These are phyloP conservation scores for Hypsopygia costalis DNA, from an alignment of 2,888 invertebrate genomes.

Conservation along the genomic window DNA sequence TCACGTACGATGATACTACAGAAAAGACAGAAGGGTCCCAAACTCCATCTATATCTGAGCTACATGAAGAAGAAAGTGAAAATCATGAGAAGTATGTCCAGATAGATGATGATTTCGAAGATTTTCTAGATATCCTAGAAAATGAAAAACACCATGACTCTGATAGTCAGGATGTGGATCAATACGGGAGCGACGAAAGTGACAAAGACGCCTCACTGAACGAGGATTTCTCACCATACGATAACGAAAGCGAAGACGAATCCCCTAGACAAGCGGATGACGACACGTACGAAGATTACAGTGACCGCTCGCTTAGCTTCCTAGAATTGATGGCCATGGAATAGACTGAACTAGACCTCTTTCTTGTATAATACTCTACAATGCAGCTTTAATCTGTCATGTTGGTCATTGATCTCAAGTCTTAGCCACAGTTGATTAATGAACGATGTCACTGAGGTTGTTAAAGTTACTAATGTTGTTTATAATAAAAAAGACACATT, in stretches of 20 bases:
- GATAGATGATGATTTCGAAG: conserved; percentile 55
- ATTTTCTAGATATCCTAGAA: conserved; percentile 49
- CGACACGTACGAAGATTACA: conserved; percentile 33
- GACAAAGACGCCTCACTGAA: conserved; percentile 25
- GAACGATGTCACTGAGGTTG: neutral
- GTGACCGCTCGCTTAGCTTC: conserved; percentile 51
- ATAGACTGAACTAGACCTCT: conserved; percentile 50
- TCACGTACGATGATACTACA: conserved; percentile 43
- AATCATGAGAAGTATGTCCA: conserved; percentile 44
- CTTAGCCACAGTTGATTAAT: conserved; percentile 11
- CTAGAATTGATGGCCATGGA: conserved; percentile 71
- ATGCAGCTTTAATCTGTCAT: conserved; percentile 31
- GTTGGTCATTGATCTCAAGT: conserved; percentile 30
- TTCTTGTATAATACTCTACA: conserved; percentile 26
- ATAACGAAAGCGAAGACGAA: conserved; percentile 28
- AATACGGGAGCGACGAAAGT: conserved; percentile 33
- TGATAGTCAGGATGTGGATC: conserved; percentile 32
- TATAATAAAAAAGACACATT: neutral
- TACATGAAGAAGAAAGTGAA: conserved; percentile 40
- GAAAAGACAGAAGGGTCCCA: conserved; percentile 19
- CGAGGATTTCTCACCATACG: conserved; percentile 31
- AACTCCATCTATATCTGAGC: conserved; percentile 26
- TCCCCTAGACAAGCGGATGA: conserved; percentile 26
- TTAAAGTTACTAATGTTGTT: neutral
- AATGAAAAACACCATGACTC: conserved; percentile 25